Conservation (phyloP, 2,888 invertebrate species). For the Oligia fasciuncula region DNA sequence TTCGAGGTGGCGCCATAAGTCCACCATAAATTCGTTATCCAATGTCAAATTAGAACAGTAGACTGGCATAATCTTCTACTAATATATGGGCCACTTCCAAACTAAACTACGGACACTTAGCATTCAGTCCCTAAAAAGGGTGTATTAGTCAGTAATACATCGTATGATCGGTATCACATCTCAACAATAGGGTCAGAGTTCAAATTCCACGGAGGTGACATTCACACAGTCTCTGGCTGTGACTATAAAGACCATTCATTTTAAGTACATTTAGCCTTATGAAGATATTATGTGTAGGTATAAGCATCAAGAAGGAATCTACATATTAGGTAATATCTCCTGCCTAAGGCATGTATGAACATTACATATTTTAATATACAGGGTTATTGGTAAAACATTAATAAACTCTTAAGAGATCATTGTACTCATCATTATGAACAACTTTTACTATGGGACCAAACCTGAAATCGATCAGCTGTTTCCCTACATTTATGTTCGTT, state of each 20-base stretch:
- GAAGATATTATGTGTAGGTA: not conserved
- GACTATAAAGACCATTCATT: constrained; percentile 43
- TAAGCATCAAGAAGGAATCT: not conserved
- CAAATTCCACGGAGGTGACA: constrained; percentile 60
- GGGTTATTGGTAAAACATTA: no score
- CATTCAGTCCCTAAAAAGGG: constrained; percentile 10
- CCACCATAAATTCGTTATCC: not conserved
- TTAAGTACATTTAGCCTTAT: constrained; percentile 4
- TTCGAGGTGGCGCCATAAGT: not conserved
- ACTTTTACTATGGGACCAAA: no score
- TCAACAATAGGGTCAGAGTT: constrained; percentile 52
- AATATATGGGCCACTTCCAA: not conserved
- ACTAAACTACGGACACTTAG: not conserved
- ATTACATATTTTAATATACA: no score
- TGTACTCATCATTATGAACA: no score
- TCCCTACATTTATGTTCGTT: no score
- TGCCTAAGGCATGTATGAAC: no score
- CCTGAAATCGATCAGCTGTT: no score
- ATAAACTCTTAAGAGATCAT: no score
- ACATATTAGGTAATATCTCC: not conserved
- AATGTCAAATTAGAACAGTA: not conserved
- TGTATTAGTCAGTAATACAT: constrained; percentile 26
- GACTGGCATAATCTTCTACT: not conserved
- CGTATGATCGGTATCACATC: constrained; percentile 39
- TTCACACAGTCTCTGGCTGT: constrained; percentile 49